Evolutionary conservation across 2,113 vertebrate species (phyloP).

Genomic region (Ivindomyrus marchei): DNA sequence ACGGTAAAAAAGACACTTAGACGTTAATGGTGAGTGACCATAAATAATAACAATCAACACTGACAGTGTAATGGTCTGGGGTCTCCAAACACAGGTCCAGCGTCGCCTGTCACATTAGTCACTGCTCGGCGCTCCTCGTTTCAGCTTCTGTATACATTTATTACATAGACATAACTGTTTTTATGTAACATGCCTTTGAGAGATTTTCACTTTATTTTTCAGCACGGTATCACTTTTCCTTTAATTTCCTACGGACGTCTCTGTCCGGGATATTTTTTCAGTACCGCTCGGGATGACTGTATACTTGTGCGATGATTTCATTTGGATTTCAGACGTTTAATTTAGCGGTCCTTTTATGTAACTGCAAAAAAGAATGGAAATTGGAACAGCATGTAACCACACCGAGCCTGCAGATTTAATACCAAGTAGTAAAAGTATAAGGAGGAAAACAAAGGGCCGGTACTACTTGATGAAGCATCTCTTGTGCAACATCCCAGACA

Average conservation of each 20-base stretch:
- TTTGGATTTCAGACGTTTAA: constrained; percentile 49
- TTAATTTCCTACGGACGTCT: constrained; percentile 37
- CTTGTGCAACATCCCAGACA: constrained; percentile 55
- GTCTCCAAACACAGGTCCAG: neutral
- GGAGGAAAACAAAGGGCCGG: constrained; percentile 58
- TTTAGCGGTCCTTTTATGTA: constrained; percentile 48
- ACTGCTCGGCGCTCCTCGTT: neutral
- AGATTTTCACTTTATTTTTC: neutral
- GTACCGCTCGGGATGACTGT: constrained; percentile 26
- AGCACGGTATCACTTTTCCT: constrained; percentile 27
- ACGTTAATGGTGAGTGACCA: neutral
- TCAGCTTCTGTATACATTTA: constrained; percentile 21
- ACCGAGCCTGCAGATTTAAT: constrained; percentile 57
- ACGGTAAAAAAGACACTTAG: neutral
- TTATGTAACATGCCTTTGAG: constrained; percentile 17
- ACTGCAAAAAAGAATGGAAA: constrained; percentile 45
- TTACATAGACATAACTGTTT: neutral
- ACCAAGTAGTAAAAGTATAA: constrained; percentile 53
- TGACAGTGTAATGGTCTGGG: neutral
- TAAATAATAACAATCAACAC: neutral
- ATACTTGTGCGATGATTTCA: constrained; percentile 40
- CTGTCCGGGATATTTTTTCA: constrained; percentile 31
- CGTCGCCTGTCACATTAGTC: neutral
- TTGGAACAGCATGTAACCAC: constrained; percentile 62
- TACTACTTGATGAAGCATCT: constrained; percentile 32